Evolutionary conservation across 2,888 invertebrate genomes (phyloP).

Genomic region (Brachyopa scutellaris): DNA sequence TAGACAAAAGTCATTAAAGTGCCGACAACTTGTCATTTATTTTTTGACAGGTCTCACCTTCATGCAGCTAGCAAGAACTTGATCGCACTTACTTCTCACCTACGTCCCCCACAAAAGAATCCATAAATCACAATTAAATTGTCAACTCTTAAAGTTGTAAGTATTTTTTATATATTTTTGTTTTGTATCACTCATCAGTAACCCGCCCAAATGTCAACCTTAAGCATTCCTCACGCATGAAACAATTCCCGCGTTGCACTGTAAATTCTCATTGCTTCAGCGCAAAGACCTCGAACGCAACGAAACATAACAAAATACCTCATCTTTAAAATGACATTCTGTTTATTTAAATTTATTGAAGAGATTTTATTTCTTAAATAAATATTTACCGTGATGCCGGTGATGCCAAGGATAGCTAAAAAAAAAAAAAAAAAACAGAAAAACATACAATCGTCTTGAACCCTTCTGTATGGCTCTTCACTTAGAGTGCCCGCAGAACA

Average conservation of each 20-base stretch:
- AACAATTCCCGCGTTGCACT: conserved; percentile 11
- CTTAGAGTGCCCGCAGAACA: no score
- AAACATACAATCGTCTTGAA: background rate
- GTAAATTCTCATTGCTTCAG: conserved; percentile 6
- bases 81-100: no score
- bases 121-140: no score
- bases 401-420: conserved; percentile 37
- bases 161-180: no score
- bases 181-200: background rate
- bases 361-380: conserved; percentile 44
- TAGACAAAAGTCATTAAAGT: no score
- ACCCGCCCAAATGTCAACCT: conserved; percentile 13
- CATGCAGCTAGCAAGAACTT: no score
- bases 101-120: no score
- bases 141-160: no score
- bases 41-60: no score
- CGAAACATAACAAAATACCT: conserved; percentile 26
- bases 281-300: conserved; percentile 30
- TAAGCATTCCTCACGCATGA: conserved; percentile 40
- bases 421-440: conserved; percentile 15
- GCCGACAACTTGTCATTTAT: no score
- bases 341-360: conserved; percentile 55
- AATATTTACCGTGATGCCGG: conserved; percentile 37
- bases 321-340: conserved; percentile 45
- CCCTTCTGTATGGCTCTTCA: no score